These are phyloP conservation scores for Malacoraja senta DNA, from an alignment of 2,797 vertebrate species.

Conservation along the genomic window DNA sequence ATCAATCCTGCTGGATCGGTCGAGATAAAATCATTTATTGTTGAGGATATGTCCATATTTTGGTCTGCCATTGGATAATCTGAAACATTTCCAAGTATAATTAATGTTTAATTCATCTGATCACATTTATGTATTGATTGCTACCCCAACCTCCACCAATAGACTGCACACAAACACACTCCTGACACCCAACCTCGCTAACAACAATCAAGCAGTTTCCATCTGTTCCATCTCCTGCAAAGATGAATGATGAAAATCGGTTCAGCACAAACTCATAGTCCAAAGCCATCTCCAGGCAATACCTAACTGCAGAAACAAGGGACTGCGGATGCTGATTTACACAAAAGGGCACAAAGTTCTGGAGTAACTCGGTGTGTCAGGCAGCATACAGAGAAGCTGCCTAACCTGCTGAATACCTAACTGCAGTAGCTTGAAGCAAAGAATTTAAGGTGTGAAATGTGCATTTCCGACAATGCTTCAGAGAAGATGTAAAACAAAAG, in stretches of 20 bases:
- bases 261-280: neutral
- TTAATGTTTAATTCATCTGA: neutral
- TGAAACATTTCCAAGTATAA: constrained; percentile 45
- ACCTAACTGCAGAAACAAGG: neutral
- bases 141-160: neutral
- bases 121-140: neutral
- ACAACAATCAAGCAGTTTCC: neutral
- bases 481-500: neutral
- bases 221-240: neutral
- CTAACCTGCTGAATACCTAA: neutral
- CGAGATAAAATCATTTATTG: constrained; percentile 96
- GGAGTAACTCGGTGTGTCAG: too few species aligned
- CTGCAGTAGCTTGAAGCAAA: neutral
- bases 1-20: constrained; percentile 85
- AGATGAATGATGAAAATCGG: neutral
- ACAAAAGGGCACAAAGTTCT: too few species aligned
- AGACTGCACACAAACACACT: neutral
- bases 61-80: constrained; percentile 98
- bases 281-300: neutral
- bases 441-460: neutral
- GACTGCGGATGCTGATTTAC: too few species aligned
- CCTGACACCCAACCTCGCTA: neutral
- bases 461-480: too few species aligned
- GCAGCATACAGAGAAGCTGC: too few species aligned
- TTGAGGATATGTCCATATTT: constrained; percentile 99